Evolutionary conservation across 2,797 vertebrate species (phyloP).

Genomic region (Varecia variegata): DNA sequence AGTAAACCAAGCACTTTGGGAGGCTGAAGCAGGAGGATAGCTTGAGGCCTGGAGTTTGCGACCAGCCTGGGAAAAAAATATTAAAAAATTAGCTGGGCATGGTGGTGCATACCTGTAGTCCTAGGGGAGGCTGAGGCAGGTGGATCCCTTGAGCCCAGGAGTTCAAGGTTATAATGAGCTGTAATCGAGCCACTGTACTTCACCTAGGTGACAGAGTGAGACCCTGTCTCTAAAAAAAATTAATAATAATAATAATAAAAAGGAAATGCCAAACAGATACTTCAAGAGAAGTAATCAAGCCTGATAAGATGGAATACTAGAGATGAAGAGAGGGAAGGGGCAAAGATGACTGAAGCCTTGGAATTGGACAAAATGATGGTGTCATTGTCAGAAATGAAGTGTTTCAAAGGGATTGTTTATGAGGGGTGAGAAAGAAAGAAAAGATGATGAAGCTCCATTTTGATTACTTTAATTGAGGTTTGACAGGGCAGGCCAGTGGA

Average conservation of each 20-base stretch:
- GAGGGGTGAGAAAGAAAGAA: neutral
- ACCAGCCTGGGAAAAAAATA: too few relatives aligned
- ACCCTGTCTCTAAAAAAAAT: neutral
- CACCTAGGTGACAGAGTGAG: neutral
- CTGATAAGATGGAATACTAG: neutral
- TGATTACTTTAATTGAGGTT: constrained; percentile 1
- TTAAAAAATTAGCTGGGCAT: too few relatives aligned
- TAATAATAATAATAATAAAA: neutral
- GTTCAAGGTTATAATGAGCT: neutral
- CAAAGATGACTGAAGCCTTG: neutral
- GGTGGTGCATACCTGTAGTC: too few relatives aligned
- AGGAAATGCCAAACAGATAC: neutral
- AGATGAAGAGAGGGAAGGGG: neutral
- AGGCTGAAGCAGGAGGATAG: neutral
- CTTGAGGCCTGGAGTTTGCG: neutral
- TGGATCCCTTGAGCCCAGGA: neutral
- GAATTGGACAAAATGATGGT: neutral
- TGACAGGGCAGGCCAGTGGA: neutral
- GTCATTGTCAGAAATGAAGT: neutral
- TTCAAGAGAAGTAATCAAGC: neutral
- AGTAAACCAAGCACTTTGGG: too few relatives aligned
- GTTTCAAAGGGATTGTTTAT: neutral
- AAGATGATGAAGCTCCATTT: neutral
- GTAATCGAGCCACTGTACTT: neutral
- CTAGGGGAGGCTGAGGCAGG: neutral